Base-by-base conservation (phyloP, 2,888 invertebrate species). In the Colletes collaris region DNA sequence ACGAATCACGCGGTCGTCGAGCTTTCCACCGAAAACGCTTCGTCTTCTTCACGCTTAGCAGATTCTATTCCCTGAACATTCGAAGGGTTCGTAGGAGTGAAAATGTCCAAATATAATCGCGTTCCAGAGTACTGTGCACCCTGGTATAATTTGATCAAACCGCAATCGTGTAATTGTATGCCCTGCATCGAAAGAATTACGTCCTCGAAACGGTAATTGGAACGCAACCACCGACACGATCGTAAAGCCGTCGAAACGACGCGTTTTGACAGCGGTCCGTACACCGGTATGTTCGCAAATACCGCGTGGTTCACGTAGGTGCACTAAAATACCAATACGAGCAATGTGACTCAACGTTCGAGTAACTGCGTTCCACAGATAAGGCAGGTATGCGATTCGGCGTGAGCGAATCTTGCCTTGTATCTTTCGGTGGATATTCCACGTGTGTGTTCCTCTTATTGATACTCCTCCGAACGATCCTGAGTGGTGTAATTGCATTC, bases 321-420 rank as follows among this genome's bases (percentile, higher is more conserved):
- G 75, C 67, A 62, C 66, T 35, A 59, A 76, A 80, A 81, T 70
- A 80, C 79, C 79, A 67, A 83, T 78, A 77, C 71, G 58, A 16
- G 74, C 73, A 73, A 66, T 66, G 77, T 89, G 89, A 89, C 75
- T 89, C 89, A 88, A 86, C 79, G 55, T 77, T 76, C 35, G 77
- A 73, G 74, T 79, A 86, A 86, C 78, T 80, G 69, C 84, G 75
- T 83, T 82, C 80, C 84, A 67, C 65, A 81, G 86, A 86, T 88
- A 88, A 84, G 76, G 46, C 60, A 64, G 73, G 77, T 75, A 83
- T 78, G 79, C 69, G 60, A 19, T 67, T 82, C 52, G 59, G n/a
- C 46, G 16, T n/a, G 40, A 16, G 44, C 44, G 60, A 64, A 64
- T 50, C 46, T 64, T n/a, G 63, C 44, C 27, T 10, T 3, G 10